Evolutionary conservation across 2,113 vertebrate genomes (phyloP).

Genomic region (Oophaga pumilio): DNA sequence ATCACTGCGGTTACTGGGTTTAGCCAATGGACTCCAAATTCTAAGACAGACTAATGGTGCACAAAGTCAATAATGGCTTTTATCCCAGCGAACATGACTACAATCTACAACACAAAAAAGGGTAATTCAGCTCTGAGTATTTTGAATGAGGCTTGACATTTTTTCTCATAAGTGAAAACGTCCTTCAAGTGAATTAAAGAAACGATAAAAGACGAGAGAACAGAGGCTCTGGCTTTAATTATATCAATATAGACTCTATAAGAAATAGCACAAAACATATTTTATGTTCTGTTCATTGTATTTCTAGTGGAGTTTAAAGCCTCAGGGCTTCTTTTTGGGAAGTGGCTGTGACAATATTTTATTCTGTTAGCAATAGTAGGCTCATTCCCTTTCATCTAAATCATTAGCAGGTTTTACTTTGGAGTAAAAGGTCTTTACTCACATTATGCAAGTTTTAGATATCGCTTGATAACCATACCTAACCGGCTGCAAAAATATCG

Average conservation of each 20-base stretch:
- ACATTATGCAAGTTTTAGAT: slow-evolving; percentile 44
- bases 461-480: slow-evolving; percentile 48
- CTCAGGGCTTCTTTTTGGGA: slow-evolving; percentile 39
- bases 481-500: slow-evolving; percentile 49
- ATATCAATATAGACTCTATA: slow-evolving; percentile 43
- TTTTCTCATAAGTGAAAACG: slow-evolving; percentile 7
- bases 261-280: slow-evolving; percentile 42
- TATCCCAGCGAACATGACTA: neutral
- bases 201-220: slow-evolving; percentile 9
- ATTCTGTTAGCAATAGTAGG: slow-evolving; percentile 47
- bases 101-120: neutral
- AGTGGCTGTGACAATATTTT: slow-evolving; percentile 53
- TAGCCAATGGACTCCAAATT: neutral
- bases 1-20: neutral
- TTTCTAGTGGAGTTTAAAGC: slow-evolving; percentile 49
- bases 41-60: neutral
- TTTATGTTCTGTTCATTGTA: slow-evolving; percentile 50
- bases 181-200: slow-evolving; percentile 24
- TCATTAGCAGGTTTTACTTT: slow-evolving; percentile 54
- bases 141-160: neutral
- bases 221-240: slow-evolving; percentile 23
- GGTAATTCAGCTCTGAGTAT: neutral
- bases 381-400: slow-evolving; percentile 46
- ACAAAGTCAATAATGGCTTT: neutral
- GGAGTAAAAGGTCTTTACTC: slow-evolving; percentile 46